Base-by-base conservation (phyloP, 2,113 vertebrate genomes). In the Onychostoma macrolepis region DNA sequence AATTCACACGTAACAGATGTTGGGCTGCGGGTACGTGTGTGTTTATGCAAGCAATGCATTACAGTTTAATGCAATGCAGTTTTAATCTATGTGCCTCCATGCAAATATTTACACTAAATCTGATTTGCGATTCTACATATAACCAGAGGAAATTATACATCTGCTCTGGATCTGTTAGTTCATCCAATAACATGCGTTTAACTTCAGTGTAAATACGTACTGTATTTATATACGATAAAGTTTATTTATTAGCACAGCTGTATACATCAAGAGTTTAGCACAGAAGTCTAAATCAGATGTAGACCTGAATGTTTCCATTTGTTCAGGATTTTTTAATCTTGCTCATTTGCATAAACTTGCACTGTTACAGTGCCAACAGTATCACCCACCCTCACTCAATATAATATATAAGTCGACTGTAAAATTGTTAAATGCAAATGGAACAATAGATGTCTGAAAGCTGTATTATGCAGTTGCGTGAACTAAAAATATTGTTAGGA, bases 31-130 rank as follows among this genome's bases (percentile, higher is more conserved):
- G n/a, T n/a, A n/a, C n/a, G n/a, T n/a, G n/a, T n/a, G n/a, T n/a
- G n/a, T n/a, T n/a, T n/a, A 82, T 67, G 24, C 19, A 8, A 45
- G 9, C 38, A 43, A 28, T 45, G 80, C 61, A 67, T 82, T 30
- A 28, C 53, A n/a, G n/a, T n/a, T n/a, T n/a, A n/a, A n/a, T n/a
- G n/a, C n/a, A n/a, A n/a, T n/a, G n/a, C n/a, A n/a, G n/a, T n/a
- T n/a, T 79, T 58, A 30, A 53, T 82, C 41, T 67, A 38, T 82
- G 38, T 67, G 61, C 41, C 41, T 82, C 58, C n/a, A 30, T 45
- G 26, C 80, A 82, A 82, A 67, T 82, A 67, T 67, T 82, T 67
- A 82, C 80, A 82, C 9, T 80, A 1, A 80, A 41, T 36, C 56
- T 80, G 17, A 38, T 80, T 58, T 58, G 6, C 56, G 65, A 43